phyloP scores from a whole-genome alignment of 2,797 vertebrate species.

The Coregonus suidteri region DNA sequence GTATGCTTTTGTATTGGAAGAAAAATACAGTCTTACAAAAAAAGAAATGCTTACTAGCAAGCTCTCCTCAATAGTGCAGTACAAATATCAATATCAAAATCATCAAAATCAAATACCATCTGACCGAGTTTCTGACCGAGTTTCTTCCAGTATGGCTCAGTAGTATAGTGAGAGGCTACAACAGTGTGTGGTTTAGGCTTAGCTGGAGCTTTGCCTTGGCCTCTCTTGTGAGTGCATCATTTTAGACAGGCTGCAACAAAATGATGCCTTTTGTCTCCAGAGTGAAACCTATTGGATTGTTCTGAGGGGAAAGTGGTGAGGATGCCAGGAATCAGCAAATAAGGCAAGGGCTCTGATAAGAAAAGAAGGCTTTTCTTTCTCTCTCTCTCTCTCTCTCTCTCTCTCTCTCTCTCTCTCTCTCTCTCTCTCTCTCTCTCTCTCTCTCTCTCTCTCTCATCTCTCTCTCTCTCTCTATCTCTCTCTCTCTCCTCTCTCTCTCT shows the following conservation, averaged over 20 bases:
- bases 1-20: too few relatives aligned
- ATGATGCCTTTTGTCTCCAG: constrained; percentile 23
- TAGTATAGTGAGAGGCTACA: not conserved
- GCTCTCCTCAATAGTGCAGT: too few relatives aligned
- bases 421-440: not conserved
- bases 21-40: too few relatives aligned
- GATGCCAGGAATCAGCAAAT: not conserved
- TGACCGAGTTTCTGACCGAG: not conserved
- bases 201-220: constrained; percentile 10
- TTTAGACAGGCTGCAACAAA: constrained; percentile 22
- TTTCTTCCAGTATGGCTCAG: not conserved
- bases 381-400: too few relatives aligned
- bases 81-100: not conserved
- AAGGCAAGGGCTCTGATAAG: not conserved
- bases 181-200: constrained; percentile 20
- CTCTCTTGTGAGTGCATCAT: constrained; percentile 16
- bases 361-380: not conserved
- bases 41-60: too few relatives aligned
- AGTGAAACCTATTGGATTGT: constrained; percentile 31
- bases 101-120: not conserved
- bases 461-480: too few relatives aligned
- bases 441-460: too few relatives aligned
- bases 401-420: not conserved
- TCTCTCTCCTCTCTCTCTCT: not conserved
- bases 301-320: constrained; percentile 20